phyloP scores from a whole-genome alignment of 2,888 invertebrate species.

The Papilio gigon region DNA sequence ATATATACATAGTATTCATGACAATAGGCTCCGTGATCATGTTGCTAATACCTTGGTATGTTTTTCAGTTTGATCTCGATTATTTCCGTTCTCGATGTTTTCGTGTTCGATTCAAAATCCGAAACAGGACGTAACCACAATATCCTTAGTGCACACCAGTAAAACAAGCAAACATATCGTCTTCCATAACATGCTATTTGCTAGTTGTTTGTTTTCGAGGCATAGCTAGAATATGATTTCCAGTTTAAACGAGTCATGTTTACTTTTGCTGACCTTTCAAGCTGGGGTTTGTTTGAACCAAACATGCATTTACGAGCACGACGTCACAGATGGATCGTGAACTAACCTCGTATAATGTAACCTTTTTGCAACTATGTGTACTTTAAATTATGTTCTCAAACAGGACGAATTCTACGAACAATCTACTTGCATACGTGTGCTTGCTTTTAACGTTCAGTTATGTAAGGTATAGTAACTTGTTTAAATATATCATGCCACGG shows the following conservation, averaged over 20 bases:
- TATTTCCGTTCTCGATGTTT: conserved; percentile 14
- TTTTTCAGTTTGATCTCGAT: not conserved
- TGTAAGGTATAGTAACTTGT: not conserved
- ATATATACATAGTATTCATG: too few species aligned
- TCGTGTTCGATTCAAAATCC: conserved; percentile 1
- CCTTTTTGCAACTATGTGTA: conserved; percentile 33
- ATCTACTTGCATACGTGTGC: not conserved
- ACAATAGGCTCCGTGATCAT: too few species aligned
- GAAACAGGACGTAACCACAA: conserved; percentile 13
- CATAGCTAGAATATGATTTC: conserved; percentile 29
- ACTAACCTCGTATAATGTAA: conserved; percentile 36
- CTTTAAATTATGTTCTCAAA: conserved; percentile 16
- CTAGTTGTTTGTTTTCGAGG: conserved; percentile 21
- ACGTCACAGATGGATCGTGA: conserved; percentile 33
- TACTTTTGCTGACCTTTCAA: conserved; percentile 39
- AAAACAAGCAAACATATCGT: conserved; percentile 19
- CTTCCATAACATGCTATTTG: conserved; percentile 21
- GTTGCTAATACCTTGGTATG: not conserved
- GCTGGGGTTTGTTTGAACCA: conserved; percentile 37
- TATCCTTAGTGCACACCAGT: conserved; percentile 5
- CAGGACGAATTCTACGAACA: conserved; percentile 5
- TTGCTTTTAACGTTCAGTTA: not conserved
- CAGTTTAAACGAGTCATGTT: conserved; percentile 30
- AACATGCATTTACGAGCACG: conserved; percentile 40
- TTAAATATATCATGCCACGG: not conserved